Evolutionary conservation across 2,888 invertebrate genomes (phyloP).

Genomic region (Autographa gamma): DNA sequence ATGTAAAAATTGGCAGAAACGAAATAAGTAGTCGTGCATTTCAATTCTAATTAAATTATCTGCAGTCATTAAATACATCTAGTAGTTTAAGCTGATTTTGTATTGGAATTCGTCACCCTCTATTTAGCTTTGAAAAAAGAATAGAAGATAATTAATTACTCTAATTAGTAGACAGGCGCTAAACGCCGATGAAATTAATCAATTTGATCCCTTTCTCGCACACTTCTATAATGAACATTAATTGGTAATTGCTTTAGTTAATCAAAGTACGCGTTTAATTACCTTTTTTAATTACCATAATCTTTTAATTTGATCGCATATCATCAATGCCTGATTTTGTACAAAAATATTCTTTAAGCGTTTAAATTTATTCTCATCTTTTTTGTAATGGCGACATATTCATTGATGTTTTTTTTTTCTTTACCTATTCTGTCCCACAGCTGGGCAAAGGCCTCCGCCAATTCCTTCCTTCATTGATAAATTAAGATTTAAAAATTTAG

Average conservation of each 20-base stretch:
- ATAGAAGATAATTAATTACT: not conserved
- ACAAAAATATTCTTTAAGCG: not conserved
- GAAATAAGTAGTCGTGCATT: not conserved
- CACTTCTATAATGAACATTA: not conserved
- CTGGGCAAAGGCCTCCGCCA: no score
- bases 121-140: no score
- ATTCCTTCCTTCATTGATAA: no score
- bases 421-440: no score
- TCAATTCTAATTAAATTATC: not conserved
- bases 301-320: not conserved
- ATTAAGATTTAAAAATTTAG: no score
- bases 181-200: not conserved
- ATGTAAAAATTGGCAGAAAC: no score
- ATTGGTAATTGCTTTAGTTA: not conserved
- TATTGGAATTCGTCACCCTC: no score
- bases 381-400: no score
- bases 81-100: no score
- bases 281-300: not conserved
- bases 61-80: no score
- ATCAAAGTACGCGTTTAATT: not conserved
- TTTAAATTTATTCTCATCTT: no score
- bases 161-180: not conserved
- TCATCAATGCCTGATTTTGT: not conserved
- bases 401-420: no score
- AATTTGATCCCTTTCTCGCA: not conserved